Evolutionary conservation across 2,113 vertebrate species (phyloP).

Genomic region (Pomatostomus ruficeps): DNA sequence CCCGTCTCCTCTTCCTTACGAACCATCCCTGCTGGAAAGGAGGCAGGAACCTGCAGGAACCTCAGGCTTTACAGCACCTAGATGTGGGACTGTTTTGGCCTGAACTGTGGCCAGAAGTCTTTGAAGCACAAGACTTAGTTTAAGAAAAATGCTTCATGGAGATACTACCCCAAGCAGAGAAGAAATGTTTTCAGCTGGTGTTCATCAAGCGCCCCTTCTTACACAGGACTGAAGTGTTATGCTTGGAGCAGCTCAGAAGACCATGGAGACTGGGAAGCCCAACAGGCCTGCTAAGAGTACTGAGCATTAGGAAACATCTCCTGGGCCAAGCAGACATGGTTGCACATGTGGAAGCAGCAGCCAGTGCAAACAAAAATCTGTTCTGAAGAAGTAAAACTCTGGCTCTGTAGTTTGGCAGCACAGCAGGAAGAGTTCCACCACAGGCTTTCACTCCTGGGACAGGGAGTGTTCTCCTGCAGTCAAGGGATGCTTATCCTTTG

Average conservation of each 20-base stretch:
- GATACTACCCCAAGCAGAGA: background rate
- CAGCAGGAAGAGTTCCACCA: background rate
- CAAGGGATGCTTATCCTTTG: background rate
- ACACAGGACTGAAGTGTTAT: fast-evolving
- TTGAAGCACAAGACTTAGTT: background rate
- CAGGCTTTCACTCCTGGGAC: background rate
- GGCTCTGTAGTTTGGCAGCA: background rate
- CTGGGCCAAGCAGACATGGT: background rate
- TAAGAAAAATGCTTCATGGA: background rate
- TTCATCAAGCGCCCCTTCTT: background rate
- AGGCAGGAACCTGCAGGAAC: background rate
- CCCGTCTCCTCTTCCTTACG: background rate
- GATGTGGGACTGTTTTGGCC: background rate
- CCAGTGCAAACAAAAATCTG: background rate
- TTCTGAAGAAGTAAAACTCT: background rate
- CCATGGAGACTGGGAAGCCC: background rate
- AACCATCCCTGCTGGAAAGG: background rate
- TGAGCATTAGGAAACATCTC: background rate
- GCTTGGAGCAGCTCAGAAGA: background rate
- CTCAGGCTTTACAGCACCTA: background rate
- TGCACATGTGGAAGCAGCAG: background rate
- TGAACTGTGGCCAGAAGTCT: background rate
- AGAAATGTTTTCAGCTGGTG: background rate
- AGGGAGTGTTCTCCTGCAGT: background rate
- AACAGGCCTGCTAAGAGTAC: background rate